phyloP scores from a whole-genome alignment of 2,888 invertebrate genomes.

The Abrostola triplasia region DNA sequence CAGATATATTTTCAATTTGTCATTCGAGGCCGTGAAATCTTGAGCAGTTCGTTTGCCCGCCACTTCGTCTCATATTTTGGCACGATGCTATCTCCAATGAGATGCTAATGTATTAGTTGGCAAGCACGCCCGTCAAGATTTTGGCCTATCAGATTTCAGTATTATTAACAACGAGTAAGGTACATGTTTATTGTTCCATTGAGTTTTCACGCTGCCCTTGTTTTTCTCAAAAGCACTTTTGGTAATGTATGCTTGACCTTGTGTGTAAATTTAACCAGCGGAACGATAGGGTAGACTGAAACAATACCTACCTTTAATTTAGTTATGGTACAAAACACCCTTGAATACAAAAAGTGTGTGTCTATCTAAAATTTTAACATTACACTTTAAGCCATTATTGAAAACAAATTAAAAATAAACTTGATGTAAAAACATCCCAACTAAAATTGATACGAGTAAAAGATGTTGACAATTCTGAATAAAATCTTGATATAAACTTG shows the following conservation, averaged over 20 bases:
- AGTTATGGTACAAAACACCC: slow-evolving; percentile 24
- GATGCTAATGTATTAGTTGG: slow-evolving; percentile 86
- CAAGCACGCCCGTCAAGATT: slow-evolving; percentile 70
- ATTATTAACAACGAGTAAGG: slow-evolving; percentile 71
- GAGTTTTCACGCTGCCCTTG: slow-evolving; percentile 64
- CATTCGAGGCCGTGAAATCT: slow-evolving; percentile 58
- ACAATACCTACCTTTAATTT: slow-evolving; percentile 19
- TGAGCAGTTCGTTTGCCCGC: slow-evolving; percentile 62
- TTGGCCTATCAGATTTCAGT: slow-evolving; percentile 76
- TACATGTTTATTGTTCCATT: slow-evolving; percentile 62
- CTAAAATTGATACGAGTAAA: slow-evolving; percentile 12
- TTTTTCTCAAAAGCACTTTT: slow-evolving; percentile 61
- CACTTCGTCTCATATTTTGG: slow-evolving; percentile 69
- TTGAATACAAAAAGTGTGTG: background rate
- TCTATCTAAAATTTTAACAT: slow-evolving; percentile 9
- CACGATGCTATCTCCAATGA: slow-evolving; percentile 78
- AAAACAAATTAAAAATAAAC: no score
- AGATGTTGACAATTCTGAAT: slow-evolving; percentile 7
- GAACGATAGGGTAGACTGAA: slow-evolving; percentile 33
- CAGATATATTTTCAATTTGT: slow-evolving; percentile 61
- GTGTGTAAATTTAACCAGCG: slow-evolving; percentile 57
- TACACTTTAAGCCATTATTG: slow-evolving; percentile 5
- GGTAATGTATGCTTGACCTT: slow-evolving; percentile 64
- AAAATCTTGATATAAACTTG: slow-evolving; percentile 20
- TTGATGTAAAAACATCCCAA: slow-evolving; percentile 9